These are phyloP conservation scores for Hemiscyllium ocellatum DNA, from an alignment of 2,113 vertebrate genomes.

Conservation along the genomic window DNA sequence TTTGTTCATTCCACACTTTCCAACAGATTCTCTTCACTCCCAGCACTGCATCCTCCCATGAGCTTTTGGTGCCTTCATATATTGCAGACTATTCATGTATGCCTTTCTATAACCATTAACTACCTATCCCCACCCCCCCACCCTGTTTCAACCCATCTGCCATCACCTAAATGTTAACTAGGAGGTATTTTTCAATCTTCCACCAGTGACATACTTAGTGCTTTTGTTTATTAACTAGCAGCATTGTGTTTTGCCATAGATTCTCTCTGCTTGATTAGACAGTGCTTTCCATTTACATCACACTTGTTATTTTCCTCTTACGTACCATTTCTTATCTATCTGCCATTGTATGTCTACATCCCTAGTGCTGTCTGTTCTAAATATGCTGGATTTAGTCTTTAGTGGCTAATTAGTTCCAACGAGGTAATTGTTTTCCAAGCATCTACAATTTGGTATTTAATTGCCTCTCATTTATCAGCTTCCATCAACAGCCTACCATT, in stretches of 20 bases:
- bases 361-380: conserved; percentile 59
- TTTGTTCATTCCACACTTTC: conserved; percentile 46
- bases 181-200: conserved; percentile 42
- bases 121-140: not conserved
- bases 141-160: conserved; percentile 54
- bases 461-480: conserved; percentile 66
- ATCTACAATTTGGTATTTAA: conserved; percentile 67
- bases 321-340: conserved; percentile 49
- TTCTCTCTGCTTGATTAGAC: conserved; percentile 42
- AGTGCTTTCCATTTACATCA: conserved; percentile 56
- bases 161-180: conserved; percentile 55
- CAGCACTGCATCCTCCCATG: conserved; percentile 39
- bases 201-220: conserved; percentile 44
- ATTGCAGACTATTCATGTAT: conserved; percentile 47
- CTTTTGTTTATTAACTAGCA: conserved; percentile 34
- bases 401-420: conserved; percentile 75
- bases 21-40: conserved; percentile 31
- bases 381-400: conserved; percentile 79
- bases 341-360: conserved; percentile 53
- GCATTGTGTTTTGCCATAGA: conserved; percentile 38
- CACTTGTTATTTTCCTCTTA: conserved; percentile 46
- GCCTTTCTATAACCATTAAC: conserved; percentile 52
- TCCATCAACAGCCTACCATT: conserved; percentile 62
- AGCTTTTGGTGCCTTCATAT: conserved; percentile 48
- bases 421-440: conserved; percentile 77